Base-by-base conservation (phyloP, 1,140 invertebrate genomes). In the Caenorhabditis tropicalis region DNA sequence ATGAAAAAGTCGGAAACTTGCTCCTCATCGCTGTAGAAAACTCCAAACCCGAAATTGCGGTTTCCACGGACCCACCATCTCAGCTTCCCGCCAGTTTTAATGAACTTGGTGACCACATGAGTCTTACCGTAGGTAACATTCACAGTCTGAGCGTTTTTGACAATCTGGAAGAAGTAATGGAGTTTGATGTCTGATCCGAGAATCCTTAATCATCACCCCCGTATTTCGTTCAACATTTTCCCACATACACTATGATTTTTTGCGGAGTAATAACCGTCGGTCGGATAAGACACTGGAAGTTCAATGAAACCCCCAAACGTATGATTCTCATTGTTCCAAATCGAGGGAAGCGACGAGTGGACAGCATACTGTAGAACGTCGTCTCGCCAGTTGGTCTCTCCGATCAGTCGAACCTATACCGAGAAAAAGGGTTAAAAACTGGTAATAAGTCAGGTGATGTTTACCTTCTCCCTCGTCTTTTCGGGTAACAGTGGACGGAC, bases 261-360 rank as follows among this genome's bases (percentile, higher is more conserved):
- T 0, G 51, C 56, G 9, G 65, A 74, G n/a, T 82, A 82, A 27
- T 82, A 82, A 27, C 60, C 60, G 39, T 82, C 82, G 1, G 60
- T 48, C 43, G 82, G 82, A 49, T 70, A 82, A 16, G 58, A 27
- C 0, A 82, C 16, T 29, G 82, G 82, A 27, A 43, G 21, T 31
- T 82, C 60, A 16, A 82, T 48, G 16, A 65, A 46, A 27, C 56
- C 60, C 12, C 56, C 39, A 24, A 82, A 82, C 15, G 46, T 43
- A 19, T 82, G 82, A 24, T 82, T 74, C 43, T 82, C 82, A 33
- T 82, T 60, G 46, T 82, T 82, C 82, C 82, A 82, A 51, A 82
- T 70, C 3, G 39, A 29, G 4, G 82, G 82, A 16, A 82, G 43
- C 19, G 82, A 65, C 21, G 56, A 58, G 31, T 46, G 51, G 7